Base-by-base conservation (phyloP, 2,797 vertebrate genomes). In the Botia kubotai region DNA sequence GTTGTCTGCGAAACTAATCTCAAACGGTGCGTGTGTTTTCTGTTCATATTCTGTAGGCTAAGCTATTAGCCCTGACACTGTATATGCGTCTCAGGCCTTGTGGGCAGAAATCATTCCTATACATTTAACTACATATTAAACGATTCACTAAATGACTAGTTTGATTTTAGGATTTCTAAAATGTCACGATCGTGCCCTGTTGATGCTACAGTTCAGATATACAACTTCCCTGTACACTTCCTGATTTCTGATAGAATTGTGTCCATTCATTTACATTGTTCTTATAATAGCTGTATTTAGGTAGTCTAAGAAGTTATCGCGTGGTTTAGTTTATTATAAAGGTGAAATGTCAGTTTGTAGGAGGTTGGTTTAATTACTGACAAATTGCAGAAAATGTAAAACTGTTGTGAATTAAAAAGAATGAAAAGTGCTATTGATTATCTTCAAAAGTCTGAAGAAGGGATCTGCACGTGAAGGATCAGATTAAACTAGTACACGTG, bases 1-100 rank as follows among this genome's bases (percentile, higher is more conserved):
- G 93, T 94, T 98, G 58, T 96, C 96, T 26, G 96, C 95, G 86
- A 98, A 98, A 90, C 94, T 97, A 55, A 97, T 98, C 88, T 96
- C 96, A 58, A 96, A 96, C 91, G 96, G 96, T 98, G 92, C 83
- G 96, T 75, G 62, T 72, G 50, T 4, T 80, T 80, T 73, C 13
- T 55, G 6, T 57, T 5, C 2, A 46, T 80, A 39, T 66, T 46
- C 60, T 67, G 8, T 19, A 6, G 16, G 78, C 70, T 80, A 80
- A 67, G 62, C 48, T 52, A 52, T 58, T 80, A 80, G 78, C 78
- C 72, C 33, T 33, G 60, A 66, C 46, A 62, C n/a, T 50, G 48
- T 79, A 60, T 77, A 6, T 48, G 29, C 26, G 62, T 66, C 14
- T 55, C 77, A 73, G 78, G 78, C 78, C 78, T 73, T 50, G 6